phyloP scores from a whole-genome alignment of 2,888 invertebrate genomes.

The Panzeria rudis region DNA sequence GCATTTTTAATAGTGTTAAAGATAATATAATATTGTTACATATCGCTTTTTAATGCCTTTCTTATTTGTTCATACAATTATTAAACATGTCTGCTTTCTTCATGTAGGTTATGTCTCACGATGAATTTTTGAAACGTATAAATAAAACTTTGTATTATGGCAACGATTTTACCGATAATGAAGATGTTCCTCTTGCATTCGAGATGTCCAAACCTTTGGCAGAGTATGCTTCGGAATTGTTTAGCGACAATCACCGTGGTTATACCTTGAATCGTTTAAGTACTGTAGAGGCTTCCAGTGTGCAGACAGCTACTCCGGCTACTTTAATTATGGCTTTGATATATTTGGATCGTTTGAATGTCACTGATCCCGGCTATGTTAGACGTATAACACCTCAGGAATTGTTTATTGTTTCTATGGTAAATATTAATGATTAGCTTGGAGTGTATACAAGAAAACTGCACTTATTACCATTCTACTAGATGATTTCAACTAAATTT shows the following conservation, averaged over 20 bases:
- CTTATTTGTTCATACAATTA: background rate
- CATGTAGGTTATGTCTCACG: slow-evolving; percentile 85
- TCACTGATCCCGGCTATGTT: slow-evolving; percentile 92
- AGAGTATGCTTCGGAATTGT: slow-evolving; percentile 93
- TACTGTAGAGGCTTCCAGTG: slow-evolving; percentile 90
- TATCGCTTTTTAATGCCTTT: slow-evolving; percentile 16
- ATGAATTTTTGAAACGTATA: slow-evolving; percentile 91
- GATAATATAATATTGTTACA: too few relatives aligned
- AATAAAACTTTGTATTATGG: slow-evolving; percentile 96
- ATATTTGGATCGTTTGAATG: slow-evolving; percentile 95
- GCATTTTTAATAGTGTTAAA: slow-evolving; percentile 4
- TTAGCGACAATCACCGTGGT: slow-evolving; percentile 91
- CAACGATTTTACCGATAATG: slow-evolving; percentile 87
- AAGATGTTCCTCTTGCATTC: slow-evolving; percentile 86
- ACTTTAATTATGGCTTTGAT: slow-evolving; percentile 96
- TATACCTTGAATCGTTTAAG: slow-evolving; percentile 91
- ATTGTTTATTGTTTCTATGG: slow-evolving; percentile 97
- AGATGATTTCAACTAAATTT: slow-evolving; percentile 99
- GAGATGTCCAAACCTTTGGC: slow-evolving; percentile 85
- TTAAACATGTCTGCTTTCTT: background rate
- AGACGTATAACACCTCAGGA: slow-evolving; percentile 93
- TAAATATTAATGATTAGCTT: slow-evolving; percentile 82
- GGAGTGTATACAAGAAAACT: background rate
- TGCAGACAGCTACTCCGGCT: slow-evolving; percentile 93
- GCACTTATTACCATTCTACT: slow-evolving; percentile 69